phyloP scores from a whole-genome alignment of 2,797 vertebrate genomes.

The Ctenopoma kingsleyae region DNA sequence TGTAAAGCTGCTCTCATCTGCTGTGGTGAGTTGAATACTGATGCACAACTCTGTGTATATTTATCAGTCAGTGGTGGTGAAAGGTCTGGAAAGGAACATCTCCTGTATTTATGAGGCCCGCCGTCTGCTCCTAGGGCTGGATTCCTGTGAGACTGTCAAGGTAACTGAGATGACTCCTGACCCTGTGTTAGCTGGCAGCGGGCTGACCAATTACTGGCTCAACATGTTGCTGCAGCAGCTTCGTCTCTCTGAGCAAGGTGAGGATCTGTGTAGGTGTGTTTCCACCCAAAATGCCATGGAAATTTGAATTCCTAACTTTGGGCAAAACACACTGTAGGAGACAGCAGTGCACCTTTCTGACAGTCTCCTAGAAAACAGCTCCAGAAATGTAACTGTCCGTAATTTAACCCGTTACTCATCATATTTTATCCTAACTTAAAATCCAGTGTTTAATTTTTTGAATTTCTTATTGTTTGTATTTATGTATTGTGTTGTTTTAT shows the following conservation, averaged over 20 bases:
- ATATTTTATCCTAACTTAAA: too few relatives aligned
- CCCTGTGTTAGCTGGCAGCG: slow-evolving; percentile 60
- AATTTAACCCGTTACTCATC: not conserved
- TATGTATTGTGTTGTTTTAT: too few relatives aligned
- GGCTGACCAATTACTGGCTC: slow-evolving; percentile 83
- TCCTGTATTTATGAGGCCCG: slow-evolving; percentile 84
- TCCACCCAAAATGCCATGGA: not conserved
- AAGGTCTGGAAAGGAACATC: slow-evolving; percentile 86
- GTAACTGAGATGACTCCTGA: slow-evolving; percentile 71
- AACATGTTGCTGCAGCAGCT: slow-evolving; percentile 86
- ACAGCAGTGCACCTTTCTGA: not conserved
- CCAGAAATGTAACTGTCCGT: not conserved
- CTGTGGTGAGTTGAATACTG: slow-evolving; percentile 32
- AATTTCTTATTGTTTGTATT: too few relatives aligned
- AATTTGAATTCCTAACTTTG: not conserved
- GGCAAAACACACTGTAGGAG: not conserved
- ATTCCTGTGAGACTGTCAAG: slow-evolving; percentile 74
- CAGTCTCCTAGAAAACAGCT: not conserved
- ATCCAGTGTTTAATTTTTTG: too few relatives aligned
- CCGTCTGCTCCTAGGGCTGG: slow-evolving; percentile 79
- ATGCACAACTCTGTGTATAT: slow-evolving; percentile 33
- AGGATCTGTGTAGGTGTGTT: slow-evolving; percentile 29
- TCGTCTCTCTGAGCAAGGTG: slow-evolving; percentile 82
- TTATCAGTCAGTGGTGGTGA: slow-evolving; percentile 86
- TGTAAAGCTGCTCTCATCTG: slow-evolving; percentile 12